These are phyloP conservation scores for Amorpha juglandis DNA, from an alignment of 2,888 invertebrate genomes.

Conservation along the genomic window DNA sequence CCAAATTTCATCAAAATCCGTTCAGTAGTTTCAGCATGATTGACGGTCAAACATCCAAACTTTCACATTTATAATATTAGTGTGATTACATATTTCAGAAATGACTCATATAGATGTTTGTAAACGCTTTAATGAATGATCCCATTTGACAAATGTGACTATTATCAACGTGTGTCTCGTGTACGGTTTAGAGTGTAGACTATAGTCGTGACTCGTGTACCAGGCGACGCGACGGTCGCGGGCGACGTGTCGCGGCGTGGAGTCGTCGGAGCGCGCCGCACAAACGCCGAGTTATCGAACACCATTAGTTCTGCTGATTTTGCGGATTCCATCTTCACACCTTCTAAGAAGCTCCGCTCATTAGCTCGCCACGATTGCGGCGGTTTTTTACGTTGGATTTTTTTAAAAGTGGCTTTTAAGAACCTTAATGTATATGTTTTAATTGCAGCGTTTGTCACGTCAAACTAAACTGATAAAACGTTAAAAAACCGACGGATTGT, in stretches of 20 bases:
- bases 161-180: constrained; percentile 3
- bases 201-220: background rate
- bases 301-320: constrained; percentile 38
- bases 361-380: constrained; percentile 31
- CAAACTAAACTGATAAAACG: too few relatives aligned
- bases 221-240: too few relatives aligned
- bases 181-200: background rate
- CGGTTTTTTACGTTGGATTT: constrained; percentile 31
- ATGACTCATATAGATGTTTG: constrained; percentile 6
- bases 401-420: constrained; percentile 34
- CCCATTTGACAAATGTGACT: constrained; percentile 10
- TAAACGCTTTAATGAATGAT: constrained; percentile 16
- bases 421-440: background rate
- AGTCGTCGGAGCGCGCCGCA: constrained; percentile 23
- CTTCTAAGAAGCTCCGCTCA: constrained; percentile 39
- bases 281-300: constrained; percentile 37
- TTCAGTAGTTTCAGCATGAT: too few relatives aligned
- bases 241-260: background rate
- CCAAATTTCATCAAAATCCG: too few relatives aligned
- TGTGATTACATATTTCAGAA: background rate
- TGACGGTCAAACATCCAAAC: too few relatives aligned
- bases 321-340: constrained; percentile 29
- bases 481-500: too few relatives aligned
- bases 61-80: too few relatives aligned
- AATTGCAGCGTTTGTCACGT: constrained; percentile 20